Conservation (phyloP, 2,797 vertebrate genomes). For the Mallotus villosus region DNA sequence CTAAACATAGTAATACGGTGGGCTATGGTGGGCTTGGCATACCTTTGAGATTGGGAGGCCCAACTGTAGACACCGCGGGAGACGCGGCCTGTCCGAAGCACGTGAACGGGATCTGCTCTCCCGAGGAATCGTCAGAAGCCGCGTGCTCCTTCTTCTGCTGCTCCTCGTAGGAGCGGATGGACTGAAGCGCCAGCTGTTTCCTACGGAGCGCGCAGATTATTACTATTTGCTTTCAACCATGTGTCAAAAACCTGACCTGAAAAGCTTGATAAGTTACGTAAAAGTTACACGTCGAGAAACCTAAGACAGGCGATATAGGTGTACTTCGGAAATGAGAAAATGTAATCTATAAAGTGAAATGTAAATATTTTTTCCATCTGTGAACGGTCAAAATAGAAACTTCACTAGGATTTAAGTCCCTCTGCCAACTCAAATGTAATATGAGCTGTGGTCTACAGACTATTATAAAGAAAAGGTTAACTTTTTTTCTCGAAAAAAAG, state of each 20-base stretch:
- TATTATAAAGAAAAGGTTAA: neutral
- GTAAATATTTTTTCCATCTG: neutral
- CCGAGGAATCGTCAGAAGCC: slow-evolving; percentile 94
- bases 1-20: too few species aligned
- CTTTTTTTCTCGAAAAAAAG: neutral
- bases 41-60: slow-evolving; percentile 94
- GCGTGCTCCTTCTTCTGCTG: slow-evolving; percentile 93
- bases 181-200: slow-evolving; percentile 96
- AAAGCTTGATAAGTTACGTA: too few species aligned
- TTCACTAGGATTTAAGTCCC: neutral
- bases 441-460: neutral
- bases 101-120: slow-evolving; percentile 89
- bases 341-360: neutral
- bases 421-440: neutral
- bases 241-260: slow-evolving; percentile 21
- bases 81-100: slow-evolving; percentile 90
- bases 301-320: too few species aligned
- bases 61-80: slow-evolving; percentile 84
- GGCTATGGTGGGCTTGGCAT: slow-evolving; percentile 12
- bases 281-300: too few species aligned
- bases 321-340: neutral
- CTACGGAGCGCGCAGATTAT: slow-evolving; percentile 64
- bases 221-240: slow-evolving; percentile 19
- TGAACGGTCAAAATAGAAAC: neutral
- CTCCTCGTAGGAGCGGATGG: slow-evolving; percentile 93